These are phyloP conservation scores for Dendroctonus valens DNA, from an alignment of 1,140 invertebrate genomes.

Conservation along the genomic window DNA sequence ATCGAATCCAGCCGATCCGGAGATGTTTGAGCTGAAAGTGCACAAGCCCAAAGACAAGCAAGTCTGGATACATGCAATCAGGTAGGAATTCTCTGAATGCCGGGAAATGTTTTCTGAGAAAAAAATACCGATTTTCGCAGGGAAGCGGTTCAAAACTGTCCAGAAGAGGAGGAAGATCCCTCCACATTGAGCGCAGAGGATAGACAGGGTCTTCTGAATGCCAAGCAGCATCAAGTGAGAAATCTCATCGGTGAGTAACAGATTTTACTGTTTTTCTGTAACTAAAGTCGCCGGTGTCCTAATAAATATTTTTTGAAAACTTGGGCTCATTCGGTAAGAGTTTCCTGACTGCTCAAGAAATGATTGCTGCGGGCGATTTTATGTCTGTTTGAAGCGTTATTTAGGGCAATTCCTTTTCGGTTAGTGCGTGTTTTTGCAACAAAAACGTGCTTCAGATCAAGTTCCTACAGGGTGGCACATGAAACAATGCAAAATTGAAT, in stretches of 20 bases:
- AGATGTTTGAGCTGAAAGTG: conserved; percentile 95
- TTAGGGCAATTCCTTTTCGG: no score
- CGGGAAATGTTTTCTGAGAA: neutral
- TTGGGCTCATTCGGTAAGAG: no score
- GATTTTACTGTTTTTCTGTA: no score
- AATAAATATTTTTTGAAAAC: no score
- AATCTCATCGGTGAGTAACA: conserved; percentile 64
- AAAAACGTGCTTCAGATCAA: no score
- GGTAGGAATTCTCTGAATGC: conserved; percentile 50
- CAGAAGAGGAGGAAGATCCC: conserved; percentile 61
- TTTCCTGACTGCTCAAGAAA: no score
- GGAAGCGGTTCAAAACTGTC: conserved; percentile 68
- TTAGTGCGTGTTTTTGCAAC: no score
- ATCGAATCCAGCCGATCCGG: conserved; percentile 80
- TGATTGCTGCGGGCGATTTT: no score
- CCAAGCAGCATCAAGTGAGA: conserved; percentile 69
- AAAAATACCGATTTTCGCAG: conserved; percentile 43
- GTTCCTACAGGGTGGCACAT: no score
- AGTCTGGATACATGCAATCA: conserved; percentile 82
- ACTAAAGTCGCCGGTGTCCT: no score
- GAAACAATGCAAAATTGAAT: no score
- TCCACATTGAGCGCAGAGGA: conserved; percentile 68
- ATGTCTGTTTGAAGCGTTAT: no score
- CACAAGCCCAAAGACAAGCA: conserved; percentile 84
- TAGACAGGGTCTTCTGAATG: conserved; percentile 66